Conservation (phyloP, 1,140 invertebrate species). For the Atta colombica region DNA sequence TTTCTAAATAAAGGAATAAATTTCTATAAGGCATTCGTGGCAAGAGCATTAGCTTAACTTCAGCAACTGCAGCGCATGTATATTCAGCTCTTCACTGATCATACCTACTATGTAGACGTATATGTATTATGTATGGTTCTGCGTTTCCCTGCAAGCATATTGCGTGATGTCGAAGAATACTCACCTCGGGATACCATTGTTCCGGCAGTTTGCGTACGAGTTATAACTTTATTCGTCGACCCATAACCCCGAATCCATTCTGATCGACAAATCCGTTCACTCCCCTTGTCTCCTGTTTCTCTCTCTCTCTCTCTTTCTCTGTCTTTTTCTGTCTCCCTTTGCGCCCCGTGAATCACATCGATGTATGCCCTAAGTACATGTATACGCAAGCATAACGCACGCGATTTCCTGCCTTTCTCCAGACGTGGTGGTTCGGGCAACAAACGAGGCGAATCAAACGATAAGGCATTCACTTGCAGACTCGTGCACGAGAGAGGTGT, state of each 20-base stretch:
- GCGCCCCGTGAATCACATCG: conserved; percentile 23
- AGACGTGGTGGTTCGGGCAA: conserved; percentile 73
- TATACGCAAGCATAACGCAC: conserved; percentile 64
- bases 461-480: conserved; percentile 79
- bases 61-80: neutral
- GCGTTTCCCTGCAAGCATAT: conserved; percentile 34
- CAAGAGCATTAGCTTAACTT: conserved; percentile 13
- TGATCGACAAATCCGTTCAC: conserved; percentile 63
- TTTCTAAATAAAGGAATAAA: conserved; percentile 38
- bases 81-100: neutral
- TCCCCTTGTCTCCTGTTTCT: conserved; percentile 35
- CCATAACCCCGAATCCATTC: conserved; percentile 55
- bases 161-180: conserved; percentile 47
- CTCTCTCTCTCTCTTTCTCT: neutral
- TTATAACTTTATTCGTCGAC: conserved; percentile 61
- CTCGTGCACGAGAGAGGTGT: conserved; percentile 69
- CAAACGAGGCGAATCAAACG: conserved; percentile 81
- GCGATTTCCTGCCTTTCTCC: conserved; percentile 84
- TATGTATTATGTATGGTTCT: conserved; percentile 12
- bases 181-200: conserved; percentile 53
- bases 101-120: neutral
- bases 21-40: neutral
- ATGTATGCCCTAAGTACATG: conserved; percentile 22
- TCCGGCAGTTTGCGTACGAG: conserved; percentile 50
- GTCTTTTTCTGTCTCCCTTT: too few species aligned